Conservation (phyloP, 2,888 invertebrate genomes). For the Agapostemon virescens region DNA sequence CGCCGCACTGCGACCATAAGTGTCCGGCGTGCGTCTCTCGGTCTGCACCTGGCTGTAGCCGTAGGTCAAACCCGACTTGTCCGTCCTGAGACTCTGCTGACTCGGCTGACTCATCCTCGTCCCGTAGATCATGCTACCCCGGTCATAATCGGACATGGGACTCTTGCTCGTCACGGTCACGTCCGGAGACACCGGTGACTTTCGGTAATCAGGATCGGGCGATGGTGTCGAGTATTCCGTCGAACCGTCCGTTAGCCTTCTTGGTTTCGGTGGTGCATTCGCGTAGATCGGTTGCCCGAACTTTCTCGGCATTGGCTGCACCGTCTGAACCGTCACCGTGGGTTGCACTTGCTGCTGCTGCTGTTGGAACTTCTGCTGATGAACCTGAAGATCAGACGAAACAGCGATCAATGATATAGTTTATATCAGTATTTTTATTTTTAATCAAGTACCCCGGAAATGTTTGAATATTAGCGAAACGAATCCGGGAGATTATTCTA, state of each 20-base stretch:
- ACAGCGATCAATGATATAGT: too few species aligned
- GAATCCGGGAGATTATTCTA: too few species aligned
- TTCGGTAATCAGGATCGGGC: slow-evolving; percentile 74
- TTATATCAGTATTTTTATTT: too few species aligned
- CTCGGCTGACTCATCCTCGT: slow-evolving; percentile 63
- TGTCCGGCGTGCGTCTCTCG: slow-evolving; percentile 91
- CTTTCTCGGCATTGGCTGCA: slow-evolving; percentile 77
- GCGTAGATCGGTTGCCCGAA: slow-evolving; percentile 90
- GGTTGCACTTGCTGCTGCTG: slow-evolving; percentile 51
- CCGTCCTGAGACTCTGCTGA: slow-evolving; percentile 74
- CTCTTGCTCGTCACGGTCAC: slow-evolving; percentile 71
- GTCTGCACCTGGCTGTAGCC: slow-evolving; percentile 77
- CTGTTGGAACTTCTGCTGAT: slow-evolving; percentile 53
- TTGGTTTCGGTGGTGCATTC: slow-evolving; percentile 94
- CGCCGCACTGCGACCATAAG: slow-evolving; percentile 84
- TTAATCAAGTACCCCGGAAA: too few species aligned
- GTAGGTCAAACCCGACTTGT: slow-evolving; percentile 78
- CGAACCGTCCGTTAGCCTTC: slow-evolving; percentile 88
- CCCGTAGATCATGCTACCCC: slow-evolving; percentile 73
- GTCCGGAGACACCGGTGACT: slow-evolving; percentile 73
- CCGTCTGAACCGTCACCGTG: slow-evolving; percentile 69
- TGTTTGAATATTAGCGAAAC: too few species aligned
- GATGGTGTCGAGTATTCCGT: slow-evolving; percentile 86
- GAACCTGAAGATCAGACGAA: slow-evolving; percentile 12
- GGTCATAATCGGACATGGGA: slow-evolving; percentile 72